Conservation (phyloP, 2,113 vertebrate species). For the Burhinus oedicnemus region DNA sequence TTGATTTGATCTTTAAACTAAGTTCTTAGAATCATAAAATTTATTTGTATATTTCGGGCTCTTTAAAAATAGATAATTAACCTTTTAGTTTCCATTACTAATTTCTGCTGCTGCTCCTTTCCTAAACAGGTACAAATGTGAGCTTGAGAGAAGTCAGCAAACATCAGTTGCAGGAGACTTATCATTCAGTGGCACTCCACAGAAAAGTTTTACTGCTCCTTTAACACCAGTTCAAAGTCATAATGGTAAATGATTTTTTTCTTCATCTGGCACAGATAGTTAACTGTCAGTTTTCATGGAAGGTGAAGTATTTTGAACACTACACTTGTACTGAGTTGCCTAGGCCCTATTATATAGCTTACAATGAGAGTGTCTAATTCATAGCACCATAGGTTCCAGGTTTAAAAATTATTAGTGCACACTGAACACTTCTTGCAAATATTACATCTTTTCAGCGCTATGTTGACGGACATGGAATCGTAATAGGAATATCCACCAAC, state of each 20-base stretch:
- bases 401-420: background rate
- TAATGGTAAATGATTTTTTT: slow-evolving; percentile 73
- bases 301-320: background rate
- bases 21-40: background rate
- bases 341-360: background rate
- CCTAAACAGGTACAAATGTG: slow-evolving; percentile 84
- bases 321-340: background rate
- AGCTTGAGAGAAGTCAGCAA: slow-evolving; percentile 85
- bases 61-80: background rate
- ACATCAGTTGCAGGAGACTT: slow-evolving; percentile 62
- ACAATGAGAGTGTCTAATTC: background rate
- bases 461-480: background rate
- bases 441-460: background rate
- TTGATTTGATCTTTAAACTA: background rate
- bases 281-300: background rate
- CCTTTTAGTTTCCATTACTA: background rate
- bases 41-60: background rate
- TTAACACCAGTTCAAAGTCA: slow-evolving; percentile 73
- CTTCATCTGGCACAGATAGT: background rate
- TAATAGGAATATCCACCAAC: background rate
- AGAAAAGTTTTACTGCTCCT: slow-evolving; percentile 75
- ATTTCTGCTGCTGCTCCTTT: background rate
- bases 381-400: background rate
- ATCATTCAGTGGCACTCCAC: slow-evolving; percentile 78
- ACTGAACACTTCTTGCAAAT: background rate